phyloP scores from a whole-genome alignment of 1,140 invertebrate genomes.

The Neodiprion lecontei region DNA sequence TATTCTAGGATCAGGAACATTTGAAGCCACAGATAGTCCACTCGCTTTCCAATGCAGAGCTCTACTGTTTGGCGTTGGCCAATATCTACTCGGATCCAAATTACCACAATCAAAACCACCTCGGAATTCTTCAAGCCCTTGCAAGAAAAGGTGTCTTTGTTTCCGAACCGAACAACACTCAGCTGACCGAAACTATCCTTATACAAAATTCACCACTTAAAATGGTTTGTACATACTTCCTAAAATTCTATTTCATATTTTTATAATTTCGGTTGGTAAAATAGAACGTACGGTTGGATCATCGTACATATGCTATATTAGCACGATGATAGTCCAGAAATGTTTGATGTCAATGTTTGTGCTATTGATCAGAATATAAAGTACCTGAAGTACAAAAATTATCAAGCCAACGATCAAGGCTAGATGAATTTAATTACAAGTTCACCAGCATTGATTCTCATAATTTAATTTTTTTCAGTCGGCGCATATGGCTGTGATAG shows the following conservation, averaged over 20 bases:
- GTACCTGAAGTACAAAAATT: too few relatives aligned
- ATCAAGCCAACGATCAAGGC: too few relatives aligned
- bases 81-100: constrained; percentile 98
- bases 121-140: constrained; percentile 91
- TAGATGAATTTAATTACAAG: too few relatives aligned
- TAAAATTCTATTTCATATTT: neutral
- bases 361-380: too few relatives aligned
- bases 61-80: constrained; percentile 93
- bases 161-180: constrained; percentile 81
- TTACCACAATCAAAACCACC: constrained; percentile 94
- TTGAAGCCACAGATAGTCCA: constrained; percentile 93
- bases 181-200: constrained; percentile 94
- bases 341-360: too few relatives aligned
- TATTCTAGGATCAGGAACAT: constrained; percentile 85
- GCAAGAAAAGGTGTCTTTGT: constrained; percentile 91
- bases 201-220: constrained; percentile 95
- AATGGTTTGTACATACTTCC: constrained; percentile 74
- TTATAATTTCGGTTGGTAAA: neutral
- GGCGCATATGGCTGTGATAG: constrained; percentile 96
- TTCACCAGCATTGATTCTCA: neutral
- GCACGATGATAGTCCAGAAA: too few relatives aligned
- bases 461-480: constrained; percentile 68
- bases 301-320: too few relatives aligned
- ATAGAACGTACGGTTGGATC: too few relatives aligned
- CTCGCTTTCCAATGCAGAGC: constrained; percentile 90